A percentile compares a stretch with the other conserved stretches of the same genome.
Conservation (phyloP, 2,797 vertebrate species). For the Poeciliopsis presidionis region DNA sequence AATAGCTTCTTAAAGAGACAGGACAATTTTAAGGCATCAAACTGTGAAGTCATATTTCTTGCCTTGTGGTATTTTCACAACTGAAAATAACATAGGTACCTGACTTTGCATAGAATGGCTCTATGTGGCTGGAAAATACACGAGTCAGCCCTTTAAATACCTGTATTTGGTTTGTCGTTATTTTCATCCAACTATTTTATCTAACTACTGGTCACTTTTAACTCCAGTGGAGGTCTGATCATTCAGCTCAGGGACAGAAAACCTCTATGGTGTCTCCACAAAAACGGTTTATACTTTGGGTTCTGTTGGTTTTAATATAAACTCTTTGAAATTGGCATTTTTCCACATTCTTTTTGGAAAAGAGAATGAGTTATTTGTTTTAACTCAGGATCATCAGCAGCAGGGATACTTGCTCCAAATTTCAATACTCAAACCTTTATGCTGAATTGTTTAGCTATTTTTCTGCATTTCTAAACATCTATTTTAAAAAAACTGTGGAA, state of each 20-base stretch:
- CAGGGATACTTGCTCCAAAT: not conserved
- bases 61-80: no score
- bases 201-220: not conserved
- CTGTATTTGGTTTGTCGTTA: not conserved
- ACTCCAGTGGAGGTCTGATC: not conserved
- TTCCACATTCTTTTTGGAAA: no score
- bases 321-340: not conserved
- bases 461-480: not conserved
- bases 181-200: no score
- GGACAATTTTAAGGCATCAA: no score
- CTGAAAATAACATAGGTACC: no score
- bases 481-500: not conserved
- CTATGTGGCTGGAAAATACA: no score
- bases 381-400: not conserved
- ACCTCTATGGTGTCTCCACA: not conserved
- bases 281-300: not conserved
- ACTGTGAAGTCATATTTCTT: no score
- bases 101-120: not conserved
- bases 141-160: not conserved
- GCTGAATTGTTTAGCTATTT: not conserved
- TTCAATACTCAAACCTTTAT: not conserved
- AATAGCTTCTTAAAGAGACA: not conserved
- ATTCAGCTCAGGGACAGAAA: not conserved
- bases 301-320: not conserved
- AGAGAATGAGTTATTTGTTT: no score